Conservation (phyloP, 2,888 invertebrate genomes). For the Stegana nigrithorax region DNA sequence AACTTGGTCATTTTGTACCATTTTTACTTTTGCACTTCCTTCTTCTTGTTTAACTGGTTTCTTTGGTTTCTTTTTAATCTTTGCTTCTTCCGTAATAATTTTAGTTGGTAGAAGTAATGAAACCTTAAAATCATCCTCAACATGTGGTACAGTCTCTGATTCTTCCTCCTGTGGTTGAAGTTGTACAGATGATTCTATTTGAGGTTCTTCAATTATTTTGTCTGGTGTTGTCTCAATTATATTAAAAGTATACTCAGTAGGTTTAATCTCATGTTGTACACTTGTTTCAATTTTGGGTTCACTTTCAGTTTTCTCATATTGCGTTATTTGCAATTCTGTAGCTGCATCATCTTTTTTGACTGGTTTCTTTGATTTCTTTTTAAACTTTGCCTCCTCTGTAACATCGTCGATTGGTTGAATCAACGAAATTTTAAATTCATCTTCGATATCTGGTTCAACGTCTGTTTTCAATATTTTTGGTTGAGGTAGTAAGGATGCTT, state of each 20-base stretch:
- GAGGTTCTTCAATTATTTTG: conserved; percentile 39
- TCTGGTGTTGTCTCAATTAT: conserved; percentile 35
- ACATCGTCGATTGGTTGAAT: conserved; percentile 55
- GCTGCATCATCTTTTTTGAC: conserved; percentile 50
- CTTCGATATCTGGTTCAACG: too few relatives aligned
- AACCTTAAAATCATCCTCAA: too few relatives aligned
- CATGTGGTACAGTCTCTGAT: too few relatives aligned
- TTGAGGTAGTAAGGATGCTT: conserved; percentile 48
- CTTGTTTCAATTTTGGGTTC: conserved; percentile 46
- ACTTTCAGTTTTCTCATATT: conserved; percentile 58
- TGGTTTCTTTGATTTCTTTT: conserved; percentile 55
- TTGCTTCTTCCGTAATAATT: conserved; percentile 55
- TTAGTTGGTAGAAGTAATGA: conserved; percentile 47
- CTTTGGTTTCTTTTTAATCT: conserved; percentile 56
- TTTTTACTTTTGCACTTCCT: conserved; percentile 57
- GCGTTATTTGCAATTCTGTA: conserved; percentile 58
- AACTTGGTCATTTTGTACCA: conserved; percentile 57
- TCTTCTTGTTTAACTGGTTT: conserved; percentile 50
- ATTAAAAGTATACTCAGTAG: conserved; percentile 42
- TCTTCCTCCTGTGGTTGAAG: conserved; percentile 35
- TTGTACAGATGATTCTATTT: conserved; percentile 29
- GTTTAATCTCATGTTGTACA: conserved; percentile 39
- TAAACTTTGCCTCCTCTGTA: conserved; percentile 54
- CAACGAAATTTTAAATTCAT: conserved; percentile 50
- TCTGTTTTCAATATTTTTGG: conserved; percentile 43